phyloP scores from a whole-genome alignment of 2,797 vertebrate genomes.

The Myotis pilosus region DNA sequence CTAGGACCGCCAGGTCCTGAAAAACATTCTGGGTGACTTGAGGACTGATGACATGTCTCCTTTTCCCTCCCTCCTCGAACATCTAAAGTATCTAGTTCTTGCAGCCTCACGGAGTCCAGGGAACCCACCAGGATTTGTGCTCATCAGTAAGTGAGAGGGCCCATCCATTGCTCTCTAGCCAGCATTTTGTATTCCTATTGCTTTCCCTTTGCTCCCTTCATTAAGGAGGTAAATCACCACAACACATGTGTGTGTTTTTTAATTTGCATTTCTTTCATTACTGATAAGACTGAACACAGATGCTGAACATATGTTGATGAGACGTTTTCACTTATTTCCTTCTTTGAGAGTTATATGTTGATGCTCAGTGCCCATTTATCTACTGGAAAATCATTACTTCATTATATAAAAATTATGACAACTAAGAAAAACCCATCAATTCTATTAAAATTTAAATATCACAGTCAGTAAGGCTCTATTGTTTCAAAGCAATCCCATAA shows the following conservation, averaged over 20 bases:
- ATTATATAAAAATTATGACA: constrained; percentile 1
- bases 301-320: not conserved
- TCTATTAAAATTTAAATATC: not conserved
- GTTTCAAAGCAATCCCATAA: not conserved
- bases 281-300: not conserved
- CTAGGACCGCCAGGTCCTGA: not conserved
- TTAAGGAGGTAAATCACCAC: not conserved
- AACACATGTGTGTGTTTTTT: not conserved
- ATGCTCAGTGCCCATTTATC: not conserved
- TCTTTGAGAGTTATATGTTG: constrained; percentile 18
- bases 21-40: not conserved
- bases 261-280: constrained; percentile 11
- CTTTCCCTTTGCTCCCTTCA: not conserved
- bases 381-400: not conserved
- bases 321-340: constrained; percentile 26
- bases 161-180: not conserved
- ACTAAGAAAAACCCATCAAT: not conserved
- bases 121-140: fast-evolving
- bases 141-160: not conserved
- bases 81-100: not conserved
- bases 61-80: not conserved
- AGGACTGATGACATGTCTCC: not conserved
- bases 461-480: not conserved
- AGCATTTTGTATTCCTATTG: not conserved
- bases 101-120: not conserved